Conservation (phyloP, 2,888 invertebrate genomes). For the Platycheirus rosarum region DNA sequence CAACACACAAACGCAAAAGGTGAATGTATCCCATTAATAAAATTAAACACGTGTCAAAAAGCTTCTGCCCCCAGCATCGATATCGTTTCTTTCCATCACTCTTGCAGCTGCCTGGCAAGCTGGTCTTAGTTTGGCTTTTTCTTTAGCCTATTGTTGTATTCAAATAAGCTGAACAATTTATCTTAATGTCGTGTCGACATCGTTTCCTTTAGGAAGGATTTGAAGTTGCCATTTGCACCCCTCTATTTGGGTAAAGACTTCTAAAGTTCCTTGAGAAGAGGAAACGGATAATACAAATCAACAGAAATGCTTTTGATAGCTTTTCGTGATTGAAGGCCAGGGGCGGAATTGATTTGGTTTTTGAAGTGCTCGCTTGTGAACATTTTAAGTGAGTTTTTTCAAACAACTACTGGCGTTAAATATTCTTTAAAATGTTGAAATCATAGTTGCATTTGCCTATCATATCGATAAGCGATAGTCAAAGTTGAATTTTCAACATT, state of each 20-base stretch:
- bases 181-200: slow-evolving; percentile 63
- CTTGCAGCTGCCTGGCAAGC: neutral
- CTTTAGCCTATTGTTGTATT: slow-evolving; percentile 61
- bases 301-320: neutral
- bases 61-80: slow-evolving; percentile 70
- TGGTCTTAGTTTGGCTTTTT: slow-evolving; percentile 11
- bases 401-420: too few species aligned
- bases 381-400: too few species aligned
- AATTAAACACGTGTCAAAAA: slow-evolving; percentile 75
- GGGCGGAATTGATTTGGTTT: neutral
- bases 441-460: too few species aligned
- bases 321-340: slow-evolving; percentile 20
- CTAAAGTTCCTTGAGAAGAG: slow-evolving; percentile 3
- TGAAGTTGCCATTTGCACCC: slow-evolving; percentile 26
- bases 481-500: too few species aligned
- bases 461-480: too few species aligned
- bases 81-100: slow-evolving; percentile 31
- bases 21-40: slow-evolving; percentile 74
- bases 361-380: too few species aligned
- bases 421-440: too few species aligned
- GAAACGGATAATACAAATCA: neutral
- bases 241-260: slow-evolving; percentile 31
- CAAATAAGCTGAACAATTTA: slow-evolving; percentile 73
- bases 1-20: slow-evolving; percentile 40
- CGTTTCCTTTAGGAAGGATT: slow-evolving; percentile 54